Percentiles rank a stretch among this genome's conserved stretches.
phyloP scores from a whole-genome alignment of 2,113 vertebrate genomes.

The Rhinichthys klamathensis region DNA sequence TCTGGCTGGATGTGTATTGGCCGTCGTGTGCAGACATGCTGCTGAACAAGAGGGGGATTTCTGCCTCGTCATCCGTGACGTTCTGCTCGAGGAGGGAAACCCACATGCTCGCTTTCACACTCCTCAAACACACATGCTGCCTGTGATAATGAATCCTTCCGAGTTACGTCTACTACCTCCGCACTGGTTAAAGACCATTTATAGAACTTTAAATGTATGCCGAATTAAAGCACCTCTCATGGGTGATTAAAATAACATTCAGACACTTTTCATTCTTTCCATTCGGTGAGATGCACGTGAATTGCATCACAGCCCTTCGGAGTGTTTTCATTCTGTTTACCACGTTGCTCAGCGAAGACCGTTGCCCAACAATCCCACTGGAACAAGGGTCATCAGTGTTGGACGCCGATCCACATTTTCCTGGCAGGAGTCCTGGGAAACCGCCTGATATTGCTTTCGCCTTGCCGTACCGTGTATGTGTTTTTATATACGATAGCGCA shows the following conservation, averaged over 20 bases:
- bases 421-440: conserved; percentile 61
- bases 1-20: conserved; percentile 23
- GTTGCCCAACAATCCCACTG: conserved; percentile 55
- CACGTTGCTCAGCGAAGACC: conserved; percentile 53
- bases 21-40: background rate
- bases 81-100: background rate
- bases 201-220: background rate
- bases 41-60: background rate
- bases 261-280: conserved; percentile 37
- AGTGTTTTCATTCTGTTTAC: conserved; percentile 54
- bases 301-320: background rate
- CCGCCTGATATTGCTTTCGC: conserved; percentile 33
- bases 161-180: background rate
- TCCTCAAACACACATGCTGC: conserved; percentile 13
- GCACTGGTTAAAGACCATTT: background rate
- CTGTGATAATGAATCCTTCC: background rate
- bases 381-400: conserved; percentile 50
- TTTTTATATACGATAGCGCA: conserved; percentile 12
- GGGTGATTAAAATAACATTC: background rate
- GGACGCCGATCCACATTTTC: conserved; percentile 60
- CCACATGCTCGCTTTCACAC: conserved; percentile 1
- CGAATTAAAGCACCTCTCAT: background rate
- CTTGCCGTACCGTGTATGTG: background rate
- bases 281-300: conserved; percentile 44
- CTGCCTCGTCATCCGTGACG: conserved; percentile 11